A percentile compares a stretch with the other conserved stretches of the same genome.
Conservation (phyloP, 30 jellyfish, hydroid and myxozoan species). For the Aurelia sp. region DNA sequence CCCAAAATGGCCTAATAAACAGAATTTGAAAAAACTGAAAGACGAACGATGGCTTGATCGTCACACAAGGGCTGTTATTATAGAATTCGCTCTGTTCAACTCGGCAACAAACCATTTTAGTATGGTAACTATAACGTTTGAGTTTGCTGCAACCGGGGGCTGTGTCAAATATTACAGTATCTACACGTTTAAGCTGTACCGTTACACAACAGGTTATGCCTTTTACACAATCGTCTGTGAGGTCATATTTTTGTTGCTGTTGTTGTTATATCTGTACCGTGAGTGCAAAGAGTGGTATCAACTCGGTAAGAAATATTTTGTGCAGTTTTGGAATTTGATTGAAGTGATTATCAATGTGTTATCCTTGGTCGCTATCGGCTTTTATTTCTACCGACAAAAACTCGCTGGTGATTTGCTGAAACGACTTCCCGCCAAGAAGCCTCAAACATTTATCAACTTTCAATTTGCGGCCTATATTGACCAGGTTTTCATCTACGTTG, state of each 20-base stretch:
- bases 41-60: conserved; percentile 91
- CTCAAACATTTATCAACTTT: conserved; percentile 83
- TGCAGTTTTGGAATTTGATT: conserved; percentile 93
- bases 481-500: conserved; percentile 76
- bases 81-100: conserved; percentile 92
- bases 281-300: conserved; percentile 73
- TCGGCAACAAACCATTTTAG: conserved; percentile 89
- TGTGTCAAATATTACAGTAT: conserved; percentile 79
- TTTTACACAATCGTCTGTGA: conserved; percentile 83
- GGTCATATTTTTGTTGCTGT: conserved; percentile 77
- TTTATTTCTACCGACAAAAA: conserved; percentile 83
- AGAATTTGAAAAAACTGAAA: conserved; percentile 54
- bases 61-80: conserved; percentile 89
- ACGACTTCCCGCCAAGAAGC: conserved; percentile 84
- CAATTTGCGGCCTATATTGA: conserved; percentile 99
- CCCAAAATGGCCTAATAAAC: conserved; percentile 88
- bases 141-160: conserved; percentile 99
- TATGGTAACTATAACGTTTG: conserved; percentile 85
- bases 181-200: conserved; percentile 88
- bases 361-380: conserved; percentile 94
- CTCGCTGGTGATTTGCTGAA: conserved; percentile 82
- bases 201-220: conserved; percentile 89
- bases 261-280: conserved; percentile 80
- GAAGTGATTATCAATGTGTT: conserved; percentile 72
- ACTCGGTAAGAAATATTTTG: conserved; percentile 69